Evolutionary conservation across 2,888 invertebrate species (phyloP), one percentile per base, ranked within the genome.

Genomic region (Branchellion lobata): DNA sequence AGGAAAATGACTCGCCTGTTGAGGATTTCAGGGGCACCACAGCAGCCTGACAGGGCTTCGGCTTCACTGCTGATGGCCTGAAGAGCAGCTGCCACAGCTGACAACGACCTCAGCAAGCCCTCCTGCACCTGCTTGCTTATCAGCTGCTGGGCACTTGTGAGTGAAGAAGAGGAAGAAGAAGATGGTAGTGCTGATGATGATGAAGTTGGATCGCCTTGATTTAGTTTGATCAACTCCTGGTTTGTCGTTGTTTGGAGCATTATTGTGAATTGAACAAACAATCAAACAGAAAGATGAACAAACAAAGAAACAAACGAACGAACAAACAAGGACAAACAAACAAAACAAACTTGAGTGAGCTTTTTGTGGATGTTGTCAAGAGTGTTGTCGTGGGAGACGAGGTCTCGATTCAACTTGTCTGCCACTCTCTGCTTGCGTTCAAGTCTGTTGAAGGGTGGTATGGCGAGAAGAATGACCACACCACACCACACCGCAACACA

Each of bases 391-490:
- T 93, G 93, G 86, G 94, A 92, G 87, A 95, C 95, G 86, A 95
- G 93, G 88, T 96, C 96, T 84, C 94, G 85, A 83, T 90, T 89
- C 21, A 96, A 91, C 88, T 96, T 96, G 88, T 97, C 96, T 21
- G 96, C 96, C 78, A 96, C 90, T 83, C 95, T 91, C 88, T 96
- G 95, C 85, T 96, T 89, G 83, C 95, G 91, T 88, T 97, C 96
- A 84, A 96, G 90, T 83, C 91, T 90, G 31, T 47, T 14, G 18
- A 47, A 8, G 18, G 47, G n/a, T n/a, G n/a, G n/a, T n/a, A n/a
- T n/a, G n/a, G n/a, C n/a, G n/a, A n/a, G n/a, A n/a, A n/a, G n/a
- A n/a, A n/a, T n/a, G n/a, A 14, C 8, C 34, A 31, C 71, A 24
- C 68, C 68, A 8, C 8, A 8, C 29, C 29, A n/a, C n/a, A n/a